Evolutionary conservation across 1,140 invertebrate species (phyloP), one percentile per base, ranked within the genome.

Genomic region (Drosophila rufa): DNA sequence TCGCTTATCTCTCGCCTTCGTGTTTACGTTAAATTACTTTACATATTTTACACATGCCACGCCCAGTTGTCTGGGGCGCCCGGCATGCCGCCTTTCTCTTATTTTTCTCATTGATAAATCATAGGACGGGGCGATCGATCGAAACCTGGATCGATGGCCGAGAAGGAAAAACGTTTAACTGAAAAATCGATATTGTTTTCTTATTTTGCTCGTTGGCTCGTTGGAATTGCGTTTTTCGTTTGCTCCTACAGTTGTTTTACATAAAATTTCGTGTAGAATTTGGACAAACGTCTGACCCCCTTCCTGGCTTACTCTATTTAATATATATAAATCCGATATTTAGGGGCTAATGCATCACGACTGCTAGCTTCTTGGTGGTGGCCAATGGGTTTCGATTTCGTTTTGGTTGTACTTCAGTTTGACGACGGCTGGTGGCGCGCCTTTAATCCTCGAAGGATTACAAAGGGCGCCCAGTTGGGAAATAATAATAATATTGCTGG

Each of bases 181-280:
- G 69, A 73, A 73, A 73, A 73, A 73, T 73, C 69, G 46, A 56
- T 75, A 56, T 75, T 74, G 19, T 64, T 66, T 38, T 22, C 40
- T n/a, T 51, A 36, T 42, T 43, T 58, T 67, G 9, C 33, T 60
- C 7, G 14, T 25, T 70, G 69, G 69, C 69, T 82, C 69, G 66
- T 79, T 79, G 80, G 83, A 91, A 92, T 92, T 92, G 91, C 91
- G 91, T 92, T 92, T 92, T 92, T 92, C 91, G 91, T 92, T 92
- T 92, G 91, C 91, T 92, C 80, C 84, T 89, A 90, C 85, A 90
- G 82, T 82, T 90, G 80, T 82, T 90, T 68, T 84, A 90, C 82
- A 90, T 85, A 90, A 90, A 86, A 89, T 86, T 71, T 73, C 70
- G 59, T 90, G 85, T 90, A 90, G 85, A 90, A 90, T 90, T 90